Evolutionary conservation across 2,888 invertebrate genomes (phyloP).

Genomic region (Lymantria monacha): DNA sequence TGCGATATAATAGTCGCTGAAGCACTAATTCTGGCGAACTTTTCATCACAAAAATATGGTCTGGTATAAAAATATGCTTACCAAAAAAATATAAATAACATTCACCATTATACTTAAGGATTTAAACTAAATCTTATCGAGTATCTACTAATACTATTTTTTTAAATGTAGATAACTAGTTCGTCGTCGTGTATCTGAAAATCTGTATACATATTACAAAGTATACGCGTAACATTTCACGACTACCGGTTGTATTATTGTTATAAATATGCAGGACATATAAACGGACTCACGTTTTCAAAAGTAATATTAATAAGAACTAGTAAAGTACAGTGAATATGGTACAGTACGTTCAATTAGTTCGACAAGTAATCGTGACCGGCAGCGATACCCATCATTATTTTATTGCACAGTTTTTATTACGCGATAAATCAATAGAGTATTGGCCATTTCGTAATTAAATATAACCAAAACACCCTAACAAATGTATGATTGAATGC

Average conservation of each 20-base stretch:
- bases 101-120: too few species aligned
- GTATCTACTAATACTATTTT: too few species aligned
- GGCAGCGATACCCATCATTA: slow-evolving; percentile 28
- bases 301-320: background rate
- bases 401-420: slow-evolving; percentile 24
- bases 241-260: too few species aligned
- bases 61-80: too few species aligned
- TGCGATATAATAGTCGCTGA: too few species aligned
- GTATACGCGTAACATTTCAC: background rate
- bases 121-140: too few species aligned
- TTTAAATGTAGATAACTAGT: too few species aligned
- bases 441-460: slow-evolving; percentile 13
- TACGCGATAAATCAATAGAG: slow-evolving; percentile 16
- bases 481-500: slow-evolving; percentile 4
- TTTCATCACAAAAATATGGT: too few species aligned
- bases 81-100: too few species aligned
- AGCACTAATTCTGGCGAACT: too few species aligned
- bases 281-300: background rate
- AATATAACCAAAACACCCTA: slow-evolving; percentile 31
- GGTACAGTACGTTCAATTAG: slow-evolving; percentile 8
- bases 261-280: background rate
- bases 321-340: slow-evolving; percentile 1
- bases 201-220: too few species aligned
- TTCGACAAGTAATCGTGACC: slow-evolving; percentile 28
- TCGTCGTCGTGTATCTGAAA: too few species aligned